phyloP scores from a whole-genome alignment of 2,113 vertebrate genomes.

The Cardinalis cardinalis region DNA sequence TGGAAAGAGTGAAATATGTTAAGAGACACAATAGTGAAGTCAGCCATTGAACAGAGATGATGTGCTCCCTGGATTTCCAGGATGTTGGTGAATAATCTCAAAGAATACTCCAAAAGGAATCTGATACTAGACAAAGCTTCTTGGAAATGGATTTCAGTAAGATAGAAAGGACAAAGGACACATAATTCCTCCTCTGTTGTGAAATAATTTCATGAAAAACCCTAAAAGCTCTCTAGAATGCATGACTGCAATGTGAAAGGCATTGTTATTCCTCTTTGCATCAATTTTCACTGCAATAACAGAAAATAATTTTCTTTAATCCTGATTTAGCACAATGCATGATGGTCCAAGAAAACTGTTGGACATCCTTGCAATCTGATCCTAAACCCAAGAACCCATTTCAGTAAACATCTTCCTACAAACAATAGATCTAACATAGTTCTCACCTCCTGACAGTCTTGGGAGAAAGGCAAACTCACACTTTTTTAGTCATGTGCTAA shows the following conservation, averaged over 20 bases:
- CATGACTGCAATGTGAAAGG: background rate
- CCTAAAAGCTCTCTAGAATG: background rate
- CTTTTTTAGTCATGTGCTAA: background rate
- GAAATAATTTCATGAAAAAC: background rate
- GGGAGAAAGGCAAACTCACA: background rate
- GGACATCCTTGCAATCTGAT: background rate
- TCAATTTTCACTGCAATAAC: background rate
- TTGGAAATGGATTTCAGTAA: background rate
- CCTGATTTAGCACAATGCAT: background rate
- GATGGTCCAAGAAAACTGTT: background rate
- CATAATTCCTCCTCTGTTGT: background rate
- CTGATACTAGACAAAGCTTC: background rate
- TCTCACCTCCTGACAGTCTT: background rate
- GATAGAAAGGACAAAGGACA: background rate
- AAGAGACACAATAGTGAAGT: background rate
- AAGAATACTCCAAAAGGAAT: background rate
- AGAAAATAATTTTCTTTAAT: background rate
- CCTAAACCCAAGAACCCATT: background rate
- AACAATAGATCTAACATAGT: background rate
- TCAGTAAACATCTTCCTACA: background rate
- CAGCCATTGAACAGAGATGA: background rate
- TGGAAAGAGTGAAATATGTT: background rate
- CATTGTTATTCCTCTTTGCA: background rate
- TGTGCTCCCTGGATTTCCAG: background rate
- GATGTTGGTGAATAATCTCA: background rate